phyloP scores from a whole-genome alignment of 92 coral and sea anemone genomes.

The Micromussa lordhowensis region DNA sequence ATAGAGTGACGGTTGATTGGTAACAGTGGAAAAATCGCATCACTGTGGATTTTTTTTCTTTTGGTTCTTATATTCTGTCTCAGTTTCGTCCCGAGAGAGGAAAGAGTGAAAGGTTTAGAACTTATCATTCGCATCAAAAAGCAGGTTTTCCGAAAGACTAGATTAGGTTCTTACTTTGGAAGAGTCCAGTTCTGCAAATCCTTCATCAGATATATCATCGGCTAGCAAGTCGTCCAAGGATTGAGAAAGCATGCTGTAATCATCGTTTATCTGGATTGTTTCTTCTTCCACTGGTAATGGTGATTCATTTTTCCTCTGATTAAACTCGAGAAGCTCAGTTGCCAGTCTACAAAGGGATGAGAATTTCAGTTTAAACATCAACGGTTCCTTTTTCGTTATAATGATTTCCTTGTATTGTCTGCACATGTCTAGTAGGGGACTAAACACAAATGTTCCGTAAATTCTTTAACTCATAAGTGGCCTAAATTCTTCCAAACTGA shows the following conservation, averaged over 20 bases:
- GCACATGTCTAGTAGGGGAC: background rate
- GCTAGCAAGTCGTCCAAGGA: constrained; percentile 43
- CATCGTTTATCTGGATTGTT: constrained; percentile 20
- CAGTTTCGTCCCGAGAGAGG: background rate
- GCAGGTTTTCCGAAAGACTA: background rate
- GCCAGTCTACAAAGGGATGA: background rate
- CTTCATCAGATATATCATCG: constrained; percentile 63
- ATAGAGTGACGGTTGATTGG: too few species aligned
- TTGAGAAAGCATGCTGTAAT: constrained; percentile 28
- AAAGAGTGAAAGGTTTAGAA: background rate
- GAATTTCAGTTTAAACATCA: background rate
- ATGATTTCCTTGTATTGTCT: background rate
- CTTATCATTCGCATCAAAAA: background rate
- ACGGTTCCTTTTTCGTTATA: too few species aligned
- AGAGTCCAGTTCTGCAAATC: constrained; percentile 64
- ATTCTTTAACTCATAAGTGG: too few species aligned
- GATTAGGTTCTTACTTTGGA: constrained; percentile 11
- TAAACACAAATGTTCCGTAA: background rate
- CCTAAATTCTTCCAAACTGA: background rate
- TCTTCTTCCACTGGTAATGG: constrained; percentile 22
- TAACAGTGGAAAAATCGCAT: too few species aligned
- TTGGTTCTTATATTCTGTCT: too few species aligned
- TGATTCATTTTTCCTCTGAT: constrained; percentile 7
- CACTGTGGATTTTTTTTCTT: background rate
- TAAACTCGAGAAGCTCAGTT: constrained; percentile 9